phyloP scores from a whole-genome alignment of 23 tunicate genomes.

The Botrylloides violaceus region DNA sequence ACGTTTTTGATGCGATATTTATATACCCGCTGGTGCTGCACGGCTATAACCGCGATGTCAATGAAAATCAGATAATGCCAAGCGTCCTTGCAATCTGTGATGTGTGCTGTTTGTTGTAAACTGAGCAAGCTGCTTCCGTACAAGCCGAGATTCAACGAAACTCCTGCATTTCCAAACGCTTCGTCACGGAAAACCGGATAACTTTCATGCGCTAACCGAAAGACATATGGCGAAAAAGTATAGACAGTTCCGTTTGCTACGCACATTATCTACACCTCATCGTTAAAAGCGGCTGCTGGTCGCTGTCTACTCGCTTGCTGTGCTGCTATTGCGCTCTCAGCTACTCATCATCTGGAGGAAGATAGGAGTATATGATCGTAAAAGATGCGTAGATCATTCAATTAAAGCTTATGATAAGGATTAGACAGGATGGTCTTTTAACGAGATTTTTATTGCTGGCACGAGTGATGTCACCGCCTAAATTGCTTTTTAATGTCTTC shows the following conservation, averaged over 20 bases:
- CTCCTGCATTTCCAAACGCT: neutral
- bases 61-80: no score
- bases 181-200: neutral
- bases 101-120: no score
- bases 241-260: neutral
- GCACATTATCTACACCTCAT: neutral
- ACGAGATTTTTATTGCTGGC: neutral
- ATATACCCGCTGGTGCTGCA: no score
- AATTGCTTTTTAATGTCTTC: conserved; percentile 1
- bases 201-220: neutral
- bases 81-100: no score
- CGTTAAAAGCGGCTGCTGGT: no score
- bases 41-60: no score
- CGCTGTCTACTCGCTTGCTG: no score
- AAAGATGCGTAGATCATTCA: neutral
- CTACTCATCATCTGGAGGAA: neutral
- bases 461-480: neutral
- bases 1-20: no score
- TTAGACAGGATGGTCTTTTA: neutral
- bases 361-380: neutral
- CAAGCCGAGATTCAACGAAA: neutral
- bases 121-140: no score
- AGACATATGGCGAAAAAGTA: neutral
- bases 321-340: neutral
- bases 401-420: neutral